A percentile compares a stretch with the other conserved stretches of the same genome.
Conservation (phyloP, 2,797 vertebrate species). For the Leptoclinus maculatus region DNA sequence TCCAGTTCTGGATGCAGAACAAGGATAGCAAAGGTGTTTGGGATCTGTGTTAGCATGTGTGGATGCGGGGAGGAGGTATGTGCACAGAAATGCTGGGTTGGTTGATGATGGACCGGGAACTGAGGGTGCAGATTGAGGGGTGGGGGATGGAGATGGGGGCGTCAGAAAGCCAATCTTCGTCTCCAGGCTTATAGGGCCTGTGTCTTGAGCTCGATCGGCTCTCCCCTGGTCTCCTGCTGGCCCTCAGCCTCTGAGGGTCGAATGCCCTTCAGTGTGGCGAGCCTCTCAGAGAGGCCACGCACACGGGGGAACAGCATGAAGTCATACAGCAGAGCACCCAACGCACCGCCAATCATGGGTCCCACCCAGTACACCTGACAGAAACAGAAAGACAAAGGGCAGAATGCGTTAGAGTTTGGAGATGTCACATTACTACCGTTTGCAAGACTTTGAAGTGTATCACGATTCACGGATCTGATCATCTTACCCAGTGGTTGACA, state of each 20-base stretch:
- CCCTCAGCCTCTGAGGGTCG: conserved; percentile 83
- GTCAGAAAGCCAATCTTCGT: conserved; percentile 69
- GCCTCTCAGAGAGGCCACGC: conserved; percentile 90
- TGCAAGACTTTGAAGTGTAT: background rate
- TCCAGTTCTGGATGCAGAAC: conserved; percentile 64
- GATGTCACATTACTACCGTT: background rate
- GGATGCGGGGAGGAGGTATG: conserved; percentile 60
- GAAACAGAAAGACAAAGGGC: background rate
- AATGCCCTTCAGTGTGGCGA: conserved; percentile 91
- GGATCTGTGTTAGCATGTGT: conserved; percentile 48
- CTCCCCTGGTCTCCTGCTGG: conserved; percentile 87
- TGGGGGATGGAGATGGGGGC: conserved; percentile 33
- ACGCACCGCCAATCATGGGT: conserved; percentile 91
- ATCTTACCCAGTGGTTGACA: conserved; percentile 95
- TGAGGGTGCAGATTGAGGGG: conserved; percentile 51
- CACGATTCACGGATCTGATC: background rate
- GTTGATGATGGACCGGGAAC: conserved; percentile 62
- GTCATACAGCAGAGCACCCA: conserved; percentile 92
- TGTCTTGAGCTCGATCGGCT: conserved; percentile 93
- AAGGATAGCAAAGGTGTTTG: conserved; percentile 45
- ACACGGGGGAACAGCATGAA: conserved; percentile 93
- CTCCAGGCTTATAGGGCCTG: conserved; percentile 87
- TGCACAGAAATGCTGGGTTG: conserved; percentile 56
- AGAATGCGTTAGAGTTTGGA: conserved; percentile 1
- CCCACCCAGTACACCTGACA: conserved; percentile 93